A percentile compares a stretch with the other conserved stretches of the same genome.
Evolutionary conservation across 2,888 invertebrate genomes (phyloP).

Genomic region (Aphidius colemani): DNA sequence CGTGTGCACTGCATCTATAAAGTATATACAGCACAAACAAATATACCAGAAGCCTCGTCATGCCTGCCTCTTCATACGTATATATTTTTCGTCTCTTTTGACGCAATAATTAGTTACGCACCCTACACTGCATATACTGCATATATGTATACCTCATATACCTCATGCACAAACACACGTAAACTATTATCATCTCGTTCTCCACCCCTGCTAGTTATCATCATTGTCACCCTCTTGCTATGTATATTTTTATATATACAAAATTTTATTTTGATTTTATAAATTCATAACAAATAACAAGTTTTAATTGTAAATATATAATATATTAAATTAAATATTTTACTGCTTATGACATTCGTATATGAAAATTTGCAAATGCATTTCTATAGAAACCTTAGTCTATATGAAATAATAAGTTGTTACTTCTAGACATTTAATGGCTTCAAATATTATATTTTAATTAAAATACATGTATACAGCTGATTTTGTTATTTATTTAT

Average conservation of each 20-base stretch:
- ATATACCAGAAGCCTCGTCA: conserved; percentile 29
- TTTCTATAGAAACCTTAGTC: neutral
- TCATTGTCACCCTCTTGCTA: neutral
- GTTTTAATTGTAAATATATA: too few relatives aligned
- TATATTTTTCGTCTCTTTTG: conserved; percentile 5
- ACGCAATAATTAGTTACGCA: conserved; percentile 29
- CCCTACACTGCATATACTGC: conserved; percentile 11
- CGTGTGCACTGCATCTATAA: conserved; percentile 28
- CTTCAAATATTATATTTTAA: neutral
- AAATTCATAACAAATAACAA: too few relatives aligned
- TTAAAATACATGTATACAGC: neutral
- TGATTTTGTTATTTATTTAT: neutral
- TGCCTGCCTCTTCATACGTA: conserved; percentile 6
- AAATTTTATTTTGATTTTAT: too few relatives aligned
- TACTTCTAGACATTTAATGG: conserved; percentile 7
- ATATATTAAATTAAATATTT: too few relatives aligned
- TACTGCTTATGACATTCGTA: conserved; percentile 7
- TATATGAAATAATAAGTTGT: too few relatives aligned
- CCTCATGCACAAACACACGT: neutral
- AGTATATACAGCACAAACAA: conserved; percentile 20
- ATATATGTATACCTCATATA: too few relatives aligned
- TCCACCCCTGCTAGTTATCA: neutral
- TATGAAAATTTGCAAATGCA: too few relatives aligned
- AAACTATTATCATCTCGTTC: too few relatives aligned
- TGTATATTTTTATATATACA: neutral